phyloP scores from a whole-genome alignment of 2,888 invertebrate genomes.

The Polyommatus iphigenia region DNA sequence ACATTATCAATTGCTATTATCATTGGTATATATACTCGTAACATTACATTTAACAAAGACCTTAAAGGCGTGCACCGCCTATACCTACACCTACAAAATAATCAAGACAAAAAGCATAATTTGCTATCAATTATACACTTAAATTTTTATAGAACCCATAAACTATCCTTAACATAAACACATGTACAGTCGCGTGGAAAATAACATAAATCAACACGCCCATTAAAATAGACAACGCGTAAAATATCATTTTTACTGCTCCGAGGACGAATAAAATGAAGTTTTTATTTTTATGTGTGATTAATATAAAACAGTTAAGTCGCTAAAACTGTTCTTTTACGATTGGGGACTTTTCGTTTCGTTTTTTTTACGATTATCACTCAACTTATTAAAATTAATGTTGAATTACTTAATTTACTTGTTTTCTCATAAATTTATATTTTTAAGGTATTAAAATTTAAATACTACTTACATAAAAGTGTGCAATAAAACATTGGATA shows the following conservation, averaged over 20 bases:
- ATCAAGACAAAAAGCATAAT: background rate
- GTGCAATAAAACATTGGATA: background rate
- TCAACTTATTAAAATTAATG: background rate
- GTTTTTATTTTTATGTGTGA: constrained; percentile 6
- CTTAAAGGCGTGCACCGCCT: no score
- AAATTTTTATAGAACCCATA: constrained; percentile 9
- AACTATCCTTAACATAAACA: constrained; percentile 14
- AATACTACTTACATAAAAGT: no score
- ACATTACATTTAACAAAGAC: no score
- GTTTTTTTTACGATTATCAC: background rate
- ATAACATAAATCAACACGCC: constrained; percentile 15
- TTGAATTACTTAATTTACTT: background rate
- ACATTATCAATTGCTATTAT: no score
- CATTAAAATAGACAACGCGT: constrained; percentile 23
- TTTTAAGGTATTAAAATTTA: no score
- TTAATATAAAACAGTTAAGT: background rate
- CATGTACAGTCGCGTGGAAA: constrained; percentile 2
- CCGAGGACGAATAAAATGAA: constrained; percentile 10
- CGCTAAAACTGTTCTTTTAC: background rate
- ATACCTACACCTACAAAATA: background rate
- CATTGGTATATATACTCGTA: no score
- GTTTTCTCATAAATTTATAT: background rate
- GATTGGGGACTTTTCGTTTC: background rate
- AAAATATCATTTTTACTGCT: constrained; percentile 27
- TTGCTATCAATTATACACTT: background rate